phyloP scores from a whole-genome alignment of 2,797 vertebrate species.

The Acanthurus lineatus region DNA sequence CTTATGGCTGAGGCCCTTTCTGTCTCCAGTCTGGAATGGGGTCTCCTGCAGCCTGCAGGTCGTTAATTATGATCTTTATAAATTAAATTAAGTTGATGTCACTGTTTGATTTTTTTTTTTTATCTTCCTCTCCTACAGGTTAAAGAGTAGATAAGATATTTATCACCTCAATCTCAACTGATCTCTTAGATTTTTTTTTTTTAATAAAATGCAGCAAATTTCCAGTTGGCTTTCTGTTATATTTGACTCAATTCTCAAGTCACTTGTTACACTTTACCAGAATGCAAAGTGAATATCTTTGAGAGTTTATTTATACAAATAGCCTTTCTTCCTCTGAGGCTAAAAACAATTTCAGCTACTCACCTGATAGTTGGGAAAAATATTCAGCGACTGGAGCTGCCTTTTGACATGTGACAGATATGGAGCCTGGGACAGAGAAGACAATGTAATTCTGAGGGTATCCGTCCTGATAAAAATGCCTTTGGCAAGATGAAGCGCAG shows the following conservation, averaged over 20 bases:
- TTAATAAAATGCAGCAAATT: slow-evolving; percentile 52
- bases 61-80: slow-evolving; percentile 89
- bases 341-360: slow-evolving; percentile 43
- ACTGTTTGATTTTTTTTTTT: slow-evolving; percentile 80
- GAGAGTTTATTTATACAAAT: slow-evolving; percentile 47
- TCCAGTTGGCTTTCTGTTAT: slow-evolving; percentile 18
- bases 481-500: slow-evolving; percentile 60
- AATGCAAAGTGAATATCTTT: slow-evolving; percentile 10
- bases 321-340: slow-evolving; percentile 18
- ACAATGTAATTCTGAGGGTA: slow-evolving; percentile 60
- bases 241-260: slow-evolving; percentile 33
- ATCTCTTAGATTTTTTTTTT: slow-evolving; percentile 55
- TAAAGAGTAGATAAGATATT: slow-evolving; percentile 79
- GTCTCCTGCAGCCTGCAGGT: slow-evolving; percentile 82
- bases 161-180: slow-evolving; percentile 70
- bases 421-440: slow-evolving; percentile 54
- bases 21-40: slow-evolving; percentile 80
- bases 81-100: slow-evolving; percentile 88
- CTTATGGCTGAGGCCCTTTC: slow-evolving; percentile 78
- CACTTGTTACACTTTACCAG: slow-evolving; percentile 22
- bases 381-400: slow-evolving; percentile 55
- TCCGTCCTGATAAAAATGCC: slow-evolving; percentile 62
- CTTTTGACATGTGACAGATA: slow-evolving; percentile 68
- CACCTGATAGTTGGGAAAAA: slow-evolving; percentile 48
- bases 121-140: slow-evolving; percentile 78